These are phyloP conservation scores for Mesocricetus auratus DNA, from an alignment of 2,113 vertebrate genomes.

Conservation along the genomic window DNA sequence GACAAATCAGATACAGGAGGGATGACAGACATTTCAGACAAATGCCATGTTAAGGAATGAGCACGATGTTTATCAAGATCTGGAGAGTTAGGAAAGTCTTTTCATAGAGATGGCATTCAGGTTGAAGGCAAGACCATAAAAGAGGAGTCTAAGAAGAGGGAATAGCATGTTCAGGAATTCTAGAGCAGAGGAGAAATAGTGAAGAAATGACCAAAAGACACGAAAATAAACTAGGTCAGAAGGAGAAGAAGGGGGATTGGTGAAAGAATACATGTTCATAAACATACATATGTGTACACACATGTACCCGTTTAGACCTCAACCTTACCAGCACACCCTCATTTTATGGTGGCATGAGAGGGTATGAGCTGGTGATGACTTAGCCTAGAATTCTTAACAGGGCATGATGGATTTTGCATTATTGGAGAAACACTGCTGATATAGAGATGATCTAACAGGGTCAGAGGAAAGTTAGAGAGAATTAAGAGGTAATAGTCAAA, in stretches of 20 bases:
- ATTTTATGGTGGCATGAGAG: background rate
- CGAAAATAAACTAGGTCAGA: background rate
- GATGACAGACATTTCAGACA: background rate
- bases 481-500: background rate
- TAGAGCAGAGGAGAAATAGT: background rate
- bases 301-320: background rate
- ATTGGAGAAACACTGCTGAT: background rate
- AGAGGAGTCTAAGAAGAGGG: background rate
- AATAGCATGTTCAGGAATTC: background rate
- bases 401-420: background rate
- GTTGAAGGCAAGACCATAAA: background rate
- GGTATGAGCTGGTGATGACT: background rate
- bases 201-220: background rate
- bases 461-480: background rate
- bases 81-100: background rate
- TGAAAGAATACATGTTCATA: background rate
- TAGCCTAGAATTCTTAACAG: background rate
- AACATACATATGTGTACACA: fast-evolving
- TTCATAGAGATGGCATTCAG: background rate
- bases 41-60: background rate
- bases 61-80: background rate
- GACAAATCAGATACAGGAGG: background rate
- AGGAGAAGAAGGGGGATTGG: background rate
- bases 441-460: background rate
- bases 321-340: background rate